Percentiles rank a stretch among this genome's conserved stretches.
Evolutionary conservation across 2,113 vertebrate genomes (phyloP).

Genomic region (Otis tarda): DNA sequence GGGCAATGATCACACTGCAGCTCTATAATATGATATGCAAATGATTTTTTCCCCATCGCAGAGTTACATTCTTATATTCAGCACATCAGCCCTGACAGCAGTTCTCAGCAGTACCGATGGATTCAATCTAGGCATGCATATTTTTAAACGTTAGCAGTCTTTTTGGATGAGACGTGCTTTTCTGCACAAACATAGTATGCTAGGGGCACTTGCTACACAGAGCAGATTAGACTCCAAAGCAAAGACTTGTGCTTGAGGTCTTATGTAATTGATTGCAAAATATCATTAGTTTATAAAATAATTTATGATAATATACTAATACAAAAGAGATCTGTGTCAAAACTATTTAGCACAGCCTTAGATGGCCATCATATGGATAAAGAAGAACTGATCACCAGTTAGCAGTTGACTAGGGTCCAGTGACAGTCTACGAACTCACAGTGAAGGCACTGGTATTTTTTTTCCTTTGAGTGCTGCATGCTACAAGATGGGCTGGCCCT

Average conservation of each 20-base stretch:
- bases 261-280: neutral
- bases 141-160: neutral
- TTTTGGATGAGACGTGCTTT: neutral
- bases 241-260: neutral
- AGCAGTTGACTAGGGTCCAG: neutral
- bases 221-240: neutral
- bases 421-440: neutral
- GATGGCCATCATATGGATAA: neutral
- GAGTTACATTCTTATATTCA: neutral
- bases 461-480: neutral
- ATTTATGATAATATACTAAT: neutral
- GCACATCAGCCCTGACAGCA: neutral
- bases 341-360: neutral
- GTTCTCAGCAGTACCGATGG: neutral
- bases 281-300: neutral
- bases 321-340: neutral
- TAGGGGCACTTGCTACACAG: neutral
- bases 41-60: neutral
- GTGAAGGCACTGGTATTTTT: neutral
- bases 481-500: neutral
- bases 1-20: neutral
- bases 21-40: neutral
- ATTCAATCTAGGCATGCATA: neutral
- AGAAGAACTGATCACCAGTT: neutral
- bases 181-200: neutral